Percentiles rank a stretch among this genome's conserved stretches.
Conservation (phyloP, 2,888 invertebrate genomes). For the Lathronympha strigana region DNA sequence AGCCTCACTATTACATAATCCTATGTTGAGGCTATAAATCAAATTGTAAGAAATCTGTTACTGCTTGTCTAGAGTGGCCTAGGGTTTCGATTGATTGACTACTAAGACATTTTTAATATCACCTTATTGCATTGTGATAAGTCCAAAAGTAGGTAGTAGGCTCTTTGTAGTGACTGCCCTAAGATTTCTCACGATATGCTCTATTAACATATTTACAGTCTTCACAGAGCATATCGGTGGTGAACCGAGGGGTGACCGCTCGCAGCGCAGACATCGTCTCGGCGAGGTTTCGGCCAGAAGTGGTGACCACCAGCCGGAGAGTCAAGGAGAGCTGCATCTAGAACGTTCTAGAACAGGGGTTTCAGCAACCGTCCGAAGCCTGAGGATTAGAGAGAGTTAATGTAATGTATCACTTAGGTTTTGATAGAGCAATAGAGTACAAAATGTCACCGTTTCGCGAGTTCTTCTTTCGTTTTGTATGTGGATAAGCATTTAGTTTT, state of each 20-base stretch:
- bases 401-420: neutral
- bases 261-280: slow-evolving; percentile 82
- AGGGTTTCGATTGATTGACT: no score
- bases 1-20: no score
- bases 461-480: no score
- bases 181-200: no score
- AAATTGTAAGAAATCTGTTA: no score
- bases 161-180: no score
- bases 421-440: neutral
- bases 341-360: slow-evolving; percentile 17
- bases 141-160: no score
- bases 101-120: no score
- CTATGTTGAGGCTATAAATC: no score
- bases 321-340: slow-evolving; percentile 96
- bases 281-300: slow-evolving; percentile 88
- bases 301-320: slow-evolving; percentile 91
- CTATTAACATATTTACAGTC: slow-evolving; percentile 76
- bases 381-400: neutral
- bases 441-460: neutral
- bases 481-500: no score
- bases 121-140: no score
- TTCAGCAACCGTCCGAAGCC: neutral
- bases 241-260: slow-evolving; percentile 87
- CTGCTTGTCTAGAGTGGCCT: no score
- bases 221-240: slow-evolving; percentile 88